Evolutionary conservation across 1,140 invertebrate genomes (phyloP).

Genomic region (Cydia splendana): DNA sequence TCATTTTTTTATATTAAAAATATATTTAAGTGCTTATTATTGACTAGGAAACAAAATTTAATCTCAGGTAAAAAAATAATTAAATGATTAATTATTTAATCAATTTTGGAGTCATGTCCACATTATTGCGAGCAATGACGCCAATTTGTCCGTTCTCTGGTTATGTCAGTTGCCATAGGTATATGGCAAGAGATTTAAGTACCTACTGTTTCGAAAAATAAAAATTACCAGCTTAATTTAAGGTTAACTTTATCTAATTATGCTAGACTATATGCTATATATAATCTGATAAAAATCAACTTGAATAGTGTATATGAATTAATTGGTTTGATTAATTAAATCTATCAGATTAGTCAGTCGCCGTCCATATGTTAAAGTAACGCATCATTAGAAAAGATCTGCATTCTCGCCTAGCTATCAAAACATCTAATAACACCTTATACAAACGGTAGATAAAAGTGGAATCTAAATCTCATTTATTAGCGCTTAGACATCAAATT

Average conservation of each 20-base stretch:
- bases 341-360: background rate
- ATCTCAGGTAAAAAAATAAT: no score
- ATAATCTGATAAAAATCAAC: background rate
- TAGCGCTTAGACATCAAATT: background rate
- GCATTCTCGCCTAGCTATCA: background rate
- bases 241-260: background rate
- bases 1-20: no score
- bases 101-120: no score
- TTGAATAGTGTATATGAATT: background rate
- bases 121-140: no score
- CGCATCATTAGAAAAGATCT: background rate
- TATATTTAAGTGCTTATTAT: no score
- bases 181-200: background rate
- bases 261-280: background rate
- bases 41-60: no score
- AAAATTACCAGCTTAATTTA: background rate
- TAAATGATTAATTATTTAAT: no score
- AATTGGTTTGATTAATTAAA: background rate
- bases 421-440: conserved; percentile 23
- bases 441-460: background rate
- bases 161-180: background rate
- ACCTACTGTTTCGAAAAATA: background rate
- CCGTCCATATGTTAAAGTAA: background rate
- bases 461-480: conserved; percentile 13
- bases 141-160: no score